Conservation (phyloP, 92 coral and sea anemone species). For the Chrysogorgia sp. region DNA sequence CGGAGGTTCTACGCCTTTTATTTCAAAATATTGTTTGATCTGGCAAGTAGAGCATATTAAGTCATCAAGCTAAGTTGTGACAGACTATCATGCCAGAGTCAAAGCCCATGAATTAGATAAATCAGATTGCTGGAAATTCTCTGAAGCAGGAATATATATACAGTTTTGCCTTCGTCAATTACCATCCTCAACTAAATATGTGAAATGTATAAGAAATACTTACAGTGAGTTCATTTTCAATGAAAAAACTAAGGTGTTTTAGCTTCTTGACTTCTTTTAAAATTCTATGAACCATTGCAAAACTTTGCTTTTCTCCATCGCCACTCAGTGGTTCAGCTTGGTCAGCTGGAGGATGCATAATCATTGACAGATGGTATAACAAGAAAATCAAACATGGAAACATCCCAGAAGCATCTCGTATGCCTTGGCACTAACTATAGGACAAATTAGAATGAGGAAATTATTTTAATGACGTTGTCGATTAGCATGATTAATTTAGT, state of each 20-base stretch:
- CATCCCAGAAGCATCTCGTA: neutral
- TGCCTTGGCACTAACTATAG: neutral
- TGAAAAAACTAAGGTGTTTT: neutral
- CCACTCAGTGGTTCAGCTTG: neutral
- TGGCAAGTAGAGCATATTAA: too few species aligned
- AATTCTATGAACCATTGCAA: neutral
- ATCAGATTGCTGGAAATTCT: too few species aligned
- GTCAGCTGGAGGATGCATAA: neutral
- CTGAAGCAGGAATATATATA: too few species aligned
- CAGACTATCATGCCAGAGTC: too few species aligned
- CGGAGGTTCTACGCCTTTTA: too few species aligned
- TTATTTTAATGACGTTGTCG: neutral
- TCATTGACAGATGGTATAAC: neutral
- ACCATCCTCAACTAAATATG: too few species aligned
- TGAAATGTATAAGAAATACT: neutral
- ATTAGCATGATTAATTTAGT: neutral
- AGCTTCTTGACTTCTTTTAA: conserved; percentile 3
- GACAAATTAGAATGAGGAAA: neutral
- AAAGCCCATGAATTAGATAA: too few species aligned
- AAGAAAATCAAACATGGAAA: neutral
- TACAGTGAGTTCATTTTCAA: conserved; percentile 18
- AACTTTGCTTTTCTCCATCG: conserved; percentile 2
- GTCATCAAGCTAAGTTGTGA: too few species aligned
- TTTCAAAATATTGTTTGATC: too few species aligned
- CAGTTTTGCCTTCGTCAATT: too few species aligned